phyloP scores from a whole-genome alignment of 2,797 vertebrate genomes.

The Gouania willdenowi region DNA sequence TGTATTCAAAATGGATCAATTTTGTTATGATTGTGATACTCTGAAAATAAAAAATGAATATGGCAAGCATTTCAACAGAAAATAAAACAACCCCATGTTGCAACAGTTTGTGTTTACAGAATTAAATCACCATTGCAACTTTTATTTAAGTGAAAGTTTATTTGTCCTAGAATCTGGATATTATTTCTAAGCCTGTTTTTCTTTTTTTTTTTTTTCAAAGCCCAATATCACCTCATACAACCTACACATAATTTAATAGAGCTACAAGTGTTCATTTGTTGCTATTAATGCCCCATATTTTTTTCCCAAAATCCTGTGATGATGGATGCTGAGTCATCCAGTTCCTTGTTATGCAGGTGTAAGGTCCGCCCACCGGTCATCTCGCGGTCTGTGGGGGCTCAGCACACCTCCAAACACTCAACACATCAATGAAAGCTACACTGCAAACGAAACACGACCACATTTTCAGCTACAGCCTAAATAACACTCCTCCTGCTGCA shows the following conservation, averaged over 20 bases:
- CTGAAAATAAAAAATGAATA: too few relatives aligned
- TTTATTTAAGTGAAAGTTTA: too few relatives aligned
- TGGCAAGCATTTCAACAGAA: too few relatives aligned
- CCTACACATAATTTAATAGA: conserved; percentile 5
- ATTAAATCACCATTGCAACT: too few relatives aligned
- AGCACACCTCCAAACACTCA: conserved; percentile 36
- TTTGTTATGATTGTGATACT: too few relatives aligned
- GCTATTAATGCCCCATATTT: conserved; percentile 13
- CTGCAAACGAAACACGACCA: conserved; percentile 8
- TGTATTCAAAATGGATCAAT: too few relatives aligned
- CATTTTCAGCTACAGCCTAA: conserved; percentile 22
- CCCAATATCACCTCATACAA: background rate
- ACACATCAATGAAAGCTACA: conserved; percentile 31
- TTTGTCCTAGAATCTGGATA: too few relatives aligned
- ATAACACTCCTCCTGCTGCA: conserved; percentile 6
- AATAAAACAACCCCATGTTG: too few relatives aligned
- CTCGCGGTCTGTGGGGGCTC: conserved; percentile 44
- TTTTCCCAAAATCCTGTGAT: conserved; percentile 28
- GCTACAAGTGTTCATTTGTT: conserved; percentile 3
- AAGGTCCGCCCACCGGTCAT: conserved; percentile 55
- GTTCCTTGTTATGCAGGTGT: conserved; percentile 38
- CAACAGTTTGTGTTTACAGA: too few relatives aligned
- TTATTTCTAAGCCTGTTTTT: too few relatives aligned
- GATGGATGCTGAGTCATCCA: conserved; percentile 57
- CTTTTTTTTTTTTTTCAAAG: too few relatives aligned